Evolutionary conservation across 2,113 vertebrate species (phyloP), one percentile per base, ranked within the genome.

Genomic region (Platanista minor): DNA sequence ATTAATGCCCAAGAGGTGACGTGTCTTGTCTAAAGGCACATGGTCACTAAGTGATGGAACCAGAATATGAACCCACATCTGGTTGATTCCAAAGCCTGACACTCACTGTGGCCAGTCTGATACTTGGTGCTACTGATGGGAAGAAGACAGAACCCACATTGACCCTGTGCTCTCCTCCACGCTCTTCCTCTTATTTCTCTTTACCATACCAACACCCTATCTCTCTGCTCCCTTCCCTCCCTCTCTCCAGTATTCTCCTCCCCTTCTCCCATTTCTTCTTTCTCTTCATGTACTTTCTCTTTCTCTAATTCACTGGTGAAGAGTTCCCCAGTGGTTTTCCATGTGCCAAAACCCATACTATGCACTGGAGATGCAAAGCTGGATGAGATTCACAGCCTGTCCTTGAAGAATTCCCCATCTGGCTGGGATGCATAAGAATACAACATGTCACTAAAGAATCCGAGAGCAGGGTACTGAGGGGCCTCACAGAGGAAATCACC

Each of bases 401-500:
- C 49, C n/a, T 97, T 74, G 62, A 12, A 95, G 96, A 64, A 13
- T 83, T 94, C 23, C 84, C 25, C 74, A 25, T 41, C 20, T 94
- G 31, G 2, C 20, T 80, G 36, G 21, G 36, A 82, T 69, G 46
- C 20, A 46, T 93, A 81, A 54, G 33, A 89, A 57, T 61, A 52
- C 8, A 9, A 95, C 43, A 8, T 46, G 31, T 77, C 33, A 71
- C 81, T 46, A 86, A 69, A 49, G 64, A 92, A 84, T 96, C 71
- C 43, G 86, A 71, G 59, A 18, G 18, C 25, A 90, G 49, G 33
- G 6, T 80, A n/a, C 13, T 92, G 46, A 92, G 25, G 69, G 27
- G n/a, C 29, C 36, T 88, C 88, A 94, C 21, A 85, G 57, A 75
- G 27, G 11, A 67, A 77, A 87, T 67, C 41, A 6, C 85, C 46